Base-by-base conservation (phyloP, 1,140 invertebrate species). In the Drosophila subobscura region DNA sequence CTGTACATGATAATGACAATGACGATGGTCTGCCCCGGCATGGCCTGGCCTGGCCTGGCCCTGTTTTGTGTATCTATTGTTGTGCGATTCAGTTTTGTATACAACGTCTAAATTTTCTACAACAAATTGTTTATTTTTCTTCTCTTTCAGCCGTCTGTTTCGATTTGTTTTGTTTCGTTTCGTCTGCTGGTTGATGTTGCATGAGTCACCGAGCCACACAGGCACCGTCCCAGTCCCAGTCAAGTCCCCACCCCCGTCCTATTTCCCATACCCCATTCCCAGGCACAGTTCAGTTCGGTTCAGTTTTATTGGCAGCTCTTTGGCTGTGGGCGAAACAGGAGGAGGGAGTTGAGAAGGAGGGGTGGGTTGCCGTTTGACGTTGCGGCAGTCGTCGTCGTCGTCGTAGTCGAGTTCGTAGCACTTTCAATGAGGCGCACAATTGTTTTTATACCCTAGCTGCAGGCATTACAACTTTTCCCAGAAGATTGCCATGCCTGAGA, bases 91-190 rank as follows among this genome's bases (percentile, higher is more conserved):
- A 46, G 50, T 73, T 46, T 71, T 75, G 60, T 59, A 49, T 60
- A 72, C 70, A 81, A 66, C 56, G 78, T 86, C 83, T 77, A 89
- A 77, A 84, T 83, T 88, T 73, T 89, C 81, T 86, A 89, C 76
- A 88, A 89, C 79, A 88, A 89, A 89, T 89, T 76, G 78, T 84
- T 88, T 83, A 79, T 88, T 64, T 81, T 68, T 70, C 33, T 59
- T 55, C 51, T 33, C 60, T 20, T 23, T 42, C n/a, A 22, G 12
- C 50, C 33, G 33, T 37, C 33, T 64, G 53, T 63, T 75, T 55
- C 55, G 65, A 54, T 49, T 72, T 60, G 64, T 77, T 71, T 78
- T 67, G 72, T 53, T 78, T 78, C 60, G 74, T 79, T 85, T 79
- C 61, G 81, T 84, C 83, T 84, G 72, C 74, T 74, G 66, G 75